Evolutionary conservation across 2,888 invertebrate genomes (phyloP).

Genomic region (Agapostemon virescens): DNA sequence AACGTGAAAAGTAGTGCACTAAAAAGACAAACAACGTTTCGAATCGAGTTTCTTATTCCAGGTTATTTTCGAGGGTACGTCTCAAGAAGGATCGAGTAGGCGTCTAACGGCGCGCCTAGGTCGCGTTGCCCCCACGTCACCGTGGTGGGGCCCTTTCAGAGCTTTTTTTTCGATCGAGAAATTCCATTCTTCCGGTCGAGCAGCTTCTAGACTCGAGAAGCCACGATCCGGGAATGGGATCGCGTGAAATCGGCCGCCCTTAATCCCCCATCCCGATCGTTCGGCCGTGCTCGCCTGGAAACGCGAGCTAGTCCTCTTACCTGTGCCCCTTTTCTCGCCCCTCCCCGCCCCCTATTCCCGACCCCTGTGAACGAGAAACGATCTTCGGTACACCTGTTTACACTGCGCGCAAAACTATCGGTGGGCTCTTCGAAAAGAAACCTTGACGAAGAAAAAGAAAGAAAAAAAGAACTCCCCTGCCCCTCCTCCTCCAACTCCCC

Average conservation of each 20-base stretch:
- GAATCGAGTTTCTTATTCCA: no score
- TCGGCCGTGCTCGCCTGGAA: constrained; percentile 35
- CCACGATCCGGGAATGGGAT: constrained; percentile 58
- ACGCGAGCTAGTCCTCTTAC: constrained; percentile 45
- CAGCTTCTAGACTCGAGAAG: constrained; percentile 63
- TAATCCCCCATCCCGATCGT: constrained; percentile 61
- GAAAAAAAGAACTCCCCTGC: background rate
- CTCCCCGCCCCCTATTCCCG: background rate
- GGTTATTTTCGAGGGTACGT: background rate
- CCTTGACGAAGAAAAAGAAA: background rate
- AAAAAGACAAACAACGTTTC: no score
- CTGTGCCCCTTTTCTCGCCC: constrained; percentile 12
- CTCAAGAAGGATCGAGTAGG: background rate
- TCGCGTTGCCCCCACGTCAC: constrained; percentile 2
- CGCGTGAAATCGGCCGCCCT: constrained; percentile 66
- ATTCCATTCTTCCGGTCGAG: constrained; percentile 28
- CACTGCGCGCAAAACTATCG: constrained; percentile 16
- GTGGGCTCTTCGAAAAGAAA: background rate
- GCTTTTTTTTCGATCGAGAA: constrained; percentile 11
- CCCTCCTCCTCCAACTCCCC: background rate
- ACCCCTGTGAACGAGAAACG: constrained; percentile 42
- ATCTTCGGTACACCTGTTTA: constrained; percentile 52
- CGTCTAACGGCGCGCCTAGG: background rate
- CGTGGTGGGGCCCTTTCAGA: no score
- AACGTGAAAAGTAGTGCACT: no score